These are phyloP conservation scores for Nyctalus aviator DNA, from an alignment of 2,797 vertebrate species.

Conservation along the genomic window DNA sequence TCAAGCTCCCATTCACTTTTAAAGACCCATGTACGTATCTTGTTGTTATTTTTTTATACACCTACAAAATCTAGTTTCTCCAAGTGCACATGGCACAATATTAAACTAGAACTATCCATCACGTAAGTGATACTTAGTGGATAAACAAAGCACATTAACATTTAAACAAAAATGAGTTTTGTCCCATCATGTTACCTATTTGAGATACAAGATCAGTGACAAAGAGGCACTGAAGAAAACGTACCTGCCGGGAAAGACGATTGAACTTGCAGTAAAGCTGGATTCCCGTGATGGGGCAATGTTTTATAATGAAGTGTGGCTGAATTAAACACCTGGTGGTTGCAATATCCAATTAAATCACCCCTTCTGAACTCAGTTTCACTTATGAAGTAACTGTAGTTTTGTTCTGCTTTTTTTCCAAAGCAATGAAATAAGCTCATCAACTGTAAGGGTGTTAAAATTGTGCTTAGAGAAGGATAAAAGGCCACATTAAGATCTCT, in stretches of 20 bases:
- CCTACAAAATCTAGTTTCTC: conserved; percentile 34
- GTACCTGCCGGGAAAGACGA: conserved; percentile 61
- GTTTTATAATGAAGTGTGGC: conserved; percentile 74
- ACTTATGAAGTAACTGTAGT: conserved; percentile 63
- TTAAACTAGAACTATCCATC: conserved; percentile 60
- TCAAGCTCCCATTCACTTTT: conserved; percentile 53
- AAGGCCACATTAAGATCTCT: conserved; percentile 48
- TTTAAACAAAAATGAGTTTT: conserved; percentile 75
- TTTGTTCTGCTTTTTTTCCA: background rate
- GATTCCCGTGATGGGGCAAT: conserved; percentile 64
- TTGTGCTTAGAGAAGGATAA: background rate
- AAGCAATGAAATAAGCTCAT: conserved; percentile 62
- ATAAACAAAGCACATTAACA: conserved; percentile 76
- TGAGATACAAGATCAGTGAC: conserved; percentile 43
- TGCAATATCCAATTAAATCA: conserved; percentile 74
- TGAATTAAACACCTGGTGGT: conserved; percentile 81
- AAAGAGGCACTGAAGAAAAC: conserved; percentile 63
- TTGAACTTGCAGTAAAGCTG: conserved; percentile 68
- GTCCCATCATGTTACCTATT: conserved; percentile 42
- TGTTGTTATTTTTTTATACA: background rate
- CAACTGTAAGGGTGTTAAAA: conserved; percentile 23
- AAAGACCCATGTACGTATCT: background rate
- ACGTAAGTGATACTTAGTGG: conserved; percentile 66
- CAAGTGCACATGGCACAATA: conserved; percentile 36
- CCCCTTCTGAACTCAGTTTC: conserved; percentile 74